Evolutionary conservation across 2,888 invertebrate species (phyloP).

Genomic region (Heliconius cydno): DNA sequence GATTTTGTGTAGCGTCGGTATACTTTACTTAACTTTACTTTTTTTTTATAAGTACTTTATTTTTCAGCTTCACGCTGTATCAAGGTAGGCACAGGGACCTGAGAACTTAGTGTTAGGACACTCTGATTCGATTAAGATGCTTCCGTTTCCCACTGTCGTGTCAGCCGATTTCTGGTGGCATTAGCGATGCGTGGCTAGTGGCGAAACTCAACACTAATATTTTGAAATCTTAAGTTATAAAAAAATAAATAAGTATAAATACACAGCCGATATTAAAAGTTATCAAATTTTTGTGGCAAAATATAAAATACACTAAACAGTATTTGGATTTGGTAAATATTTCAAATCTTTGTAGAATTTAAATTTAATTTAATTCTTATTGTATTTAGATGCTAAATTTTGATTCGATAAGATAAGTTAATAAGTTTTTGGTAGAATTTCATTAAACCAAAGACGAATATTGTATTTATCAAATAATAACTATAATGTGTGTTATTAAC

Average conservation of each 20-base stretch:
- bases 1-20: background rate
- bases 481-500: conserved; percentile 2
- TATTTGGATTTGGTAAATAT: background rate
- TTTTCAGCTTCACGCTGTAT: too few species aligned
- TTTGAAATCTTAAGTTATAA: background rate
- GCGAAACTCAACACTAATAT: background rate
- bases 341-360: background rate
- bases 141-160: too few species aligned
- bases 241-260: background rate
- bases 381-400: background rate
- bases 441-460: background rate
- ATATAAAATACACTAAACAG: background rate
- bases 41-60: background rate
- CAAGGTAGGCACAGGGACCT: too few species aligned
- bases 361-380: background rate
- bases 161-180: too few species aligned
- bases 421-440: background rate
- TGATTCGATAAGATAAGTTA: background rate
- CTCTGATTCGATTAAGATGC: too few species aligned
- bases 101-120: too few species aligned
- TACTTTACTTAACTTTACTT: too few species aligned
- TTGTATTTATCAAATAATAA: background rate
- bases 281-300: background rate
- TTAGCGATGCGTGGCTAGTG: too few species aligned
- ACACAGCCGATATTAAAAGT: conserved; percentile 13